Evolutionary conservation across 1,140 invertebrate species (phyloP).

Genomic region (Glossosoma conforme): DNA sequence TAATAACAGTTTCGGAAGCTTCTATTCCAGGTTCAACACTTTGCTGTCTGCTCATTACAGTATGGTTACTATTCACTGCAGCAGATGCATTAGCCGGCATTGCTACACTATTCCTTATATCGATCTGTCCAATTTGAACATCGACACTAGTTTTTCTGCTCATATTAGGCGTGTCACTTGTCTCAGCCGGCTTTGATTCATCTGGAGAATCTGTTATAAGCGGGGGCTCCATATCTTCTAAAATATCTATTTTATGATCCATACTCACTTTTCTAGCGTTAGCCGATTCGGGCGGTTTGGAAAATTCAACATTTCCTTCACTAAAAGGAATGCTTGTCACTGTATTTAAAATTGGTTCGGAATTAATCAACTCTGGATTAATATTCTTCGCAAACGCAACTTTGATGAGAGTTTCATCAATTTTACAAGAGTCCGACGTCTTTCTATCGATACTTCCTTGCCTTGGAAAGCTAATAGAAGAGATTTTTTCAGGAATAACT

Average conservation of each 20-base stretch:
- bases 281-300: background rate
- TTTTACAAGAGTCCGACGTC: slow-evolving; percentile 22
- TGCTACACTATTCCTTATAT: background rate
- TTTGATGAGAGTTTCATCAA: slow-evolving; percentile 41
- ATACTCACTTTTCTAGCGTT: slow-evolving; percentile 40
- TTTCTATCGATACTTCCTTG: slow-evolving; percentile 23
- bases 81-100: background rate
- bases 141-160: slow-evolving; percentile 22
- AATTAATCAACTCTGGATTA: slow-evolving; percentile 13
- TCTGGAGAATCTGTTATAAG: slow-evolving; percentile 43
- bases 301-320: background rate
- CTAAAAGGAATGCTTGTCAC: background rate
- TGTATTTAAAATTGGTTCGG: background rate
- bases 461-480: slow-evolving; percentile 7
- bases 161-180: slow-evolving; percentile 8
- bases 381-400: slow-evolving; percentile 37
- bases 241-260: slow-evolving; percentile 48
- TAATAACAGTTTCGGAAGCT: slow-evolving; percentile 29
- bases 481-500: slow-evolving; percentile 10
- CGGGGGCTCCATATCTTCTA: slow-evolving; percentile 48
- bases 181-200: slow-evolving; percentile 11
- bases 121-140: background rate
- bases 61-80: background rate
- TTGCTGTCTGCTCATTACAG: slow-evolving; percentile 24
- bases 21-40: slow-evolving; percentile 26